phyloP scores from a whole-genome alignment of 2,888 invertebrate genomes.

The Polyommatus iphigenia region DNA sequence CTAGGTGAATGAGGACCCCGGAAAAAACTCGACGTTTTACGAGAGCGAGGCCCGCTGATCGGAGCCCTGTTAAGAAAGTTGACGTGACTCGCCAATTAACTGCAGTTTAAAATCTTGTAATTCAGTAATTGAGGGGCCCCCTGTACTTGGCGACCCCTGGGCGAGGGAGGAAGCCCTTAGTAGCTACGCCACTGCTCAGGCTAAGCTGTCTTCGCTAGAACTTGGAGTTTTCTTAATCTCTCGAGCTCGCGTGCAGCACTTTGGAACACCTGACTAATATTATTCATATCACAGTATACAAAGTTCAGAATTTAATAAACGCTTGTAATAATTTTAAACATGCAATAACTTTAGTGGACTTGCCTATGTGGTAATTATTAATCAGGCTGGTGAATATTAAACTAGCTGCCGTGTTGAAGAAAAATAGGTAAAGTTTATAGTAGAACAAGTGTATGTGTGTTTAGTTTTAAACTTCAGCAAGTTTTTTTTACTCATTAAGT shows the following conservation, averaged over 20 bases:
- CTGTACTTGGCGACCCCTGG: not conserved
- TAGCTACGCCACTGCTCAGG: constrained; percentile 25
- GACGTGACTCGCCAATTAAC: not conserved
- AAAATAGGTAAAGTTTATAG: not conserved
- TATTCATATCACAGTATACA: constrained; percentile 25
- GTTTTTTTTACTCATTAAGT: not conserved
- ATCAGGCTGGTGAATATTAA: not conserved
- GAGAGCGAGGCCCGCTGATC: not conserved
- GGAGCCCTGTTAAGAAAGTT: not conserved
- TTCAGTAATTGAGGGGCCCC: no score
- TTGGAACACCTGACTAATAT: constrained; percentile 26
- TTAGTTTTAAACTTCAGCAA: not conserved
- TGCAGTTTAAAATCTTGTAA: not conserved
- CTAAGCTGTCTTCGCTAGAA: constrained; percentile 36
- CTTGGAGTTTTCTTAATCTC: constrained; percentile 39
- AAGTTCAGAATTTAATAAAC: constrained; percentile 30
- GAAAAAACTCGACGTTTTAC: not conserved
- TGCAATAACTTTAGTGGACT: constrained; percentile 8
- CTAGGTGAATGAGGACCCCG: not conserved
- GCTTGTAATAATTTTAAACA: constrained; percentile 26
- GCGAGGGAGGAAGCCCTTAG: not conserved
- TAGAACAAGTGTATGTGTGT: not conserved
- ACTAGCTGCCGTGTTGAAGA: not conserved
- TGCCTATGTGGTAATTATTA: not conserved
- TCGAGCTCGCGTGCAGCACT: constrained; percentile 28